Conservation (phyloP, 2,888 invertebrate genomes). For the Pterostichus madidus region DNA sequence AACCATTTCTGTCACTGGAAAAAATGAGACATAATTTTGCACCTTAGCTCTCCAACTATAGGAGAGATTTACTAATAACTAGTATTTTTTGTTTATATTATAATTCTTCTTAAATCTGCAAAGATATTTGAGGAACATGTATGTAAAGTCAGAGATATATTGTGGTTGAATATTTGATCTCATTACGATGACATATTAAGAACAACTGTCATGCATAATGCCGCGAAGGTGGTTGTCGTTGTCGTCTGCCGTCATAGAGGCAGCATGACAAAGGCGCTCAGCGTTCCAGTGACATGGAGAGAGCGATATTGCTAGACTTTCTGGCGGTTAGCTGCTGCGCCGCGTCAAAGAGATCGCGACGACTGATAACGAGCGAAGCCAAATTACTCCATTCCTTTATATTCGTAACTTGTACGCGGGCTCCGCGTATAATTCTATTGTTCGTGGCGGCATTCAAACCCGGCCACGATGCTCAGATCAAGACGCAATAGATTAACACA, state of each 20-base stretch:
- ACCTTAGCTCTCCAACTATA: too few relatives aligned
- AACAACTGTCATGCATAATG: conserved; percentile 7
- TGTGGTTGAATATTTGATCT: neutral
- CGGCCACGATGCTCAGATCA: conserved; percentile 51
- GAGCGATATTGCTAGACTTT: conserved; percentile 29
- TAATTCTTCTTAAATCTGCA: too few relatives aligned
- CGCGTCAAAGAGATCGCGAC: conserved; percentile 73
- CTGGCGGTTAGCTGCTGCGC: conserved; percentile 45
- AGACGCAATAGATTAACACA: conserved; percentile 65
- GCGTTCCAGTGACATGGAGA: conserved; percentile 9
- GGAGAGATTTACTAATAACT: too few relatives aligned
- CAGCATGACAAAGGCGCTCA: conserved; percentile 15
- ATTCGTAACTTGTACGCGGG: conserved; percentile 72
- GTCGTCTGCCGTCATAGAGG: too few relatives aligned
- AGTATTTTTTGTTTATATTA: too few relatives aligned
- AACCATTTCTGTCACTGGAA: too few relatives aligned
- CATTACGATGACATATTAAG: neutral
- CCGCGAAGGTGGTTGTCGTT: conserved; percentile 4
- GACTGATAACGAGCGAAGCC: conserved; percentile 74
- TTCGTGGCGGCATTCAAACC: conserved; percentile 69
- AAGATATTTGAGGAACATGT: too few relatives aligned
- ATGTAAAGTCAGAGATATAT: too few relatives aligned
- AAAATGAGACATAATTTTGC: too few relatives aligned
- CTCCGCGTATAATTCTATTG: conserved; percentile 74
- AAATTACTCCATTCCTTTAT: conserved; percentile 74